Evolutionary conservation across 2,113 vertebrate genomes (phyloP).

Genomic region (Tautogolabrus adspersus): DNA sequence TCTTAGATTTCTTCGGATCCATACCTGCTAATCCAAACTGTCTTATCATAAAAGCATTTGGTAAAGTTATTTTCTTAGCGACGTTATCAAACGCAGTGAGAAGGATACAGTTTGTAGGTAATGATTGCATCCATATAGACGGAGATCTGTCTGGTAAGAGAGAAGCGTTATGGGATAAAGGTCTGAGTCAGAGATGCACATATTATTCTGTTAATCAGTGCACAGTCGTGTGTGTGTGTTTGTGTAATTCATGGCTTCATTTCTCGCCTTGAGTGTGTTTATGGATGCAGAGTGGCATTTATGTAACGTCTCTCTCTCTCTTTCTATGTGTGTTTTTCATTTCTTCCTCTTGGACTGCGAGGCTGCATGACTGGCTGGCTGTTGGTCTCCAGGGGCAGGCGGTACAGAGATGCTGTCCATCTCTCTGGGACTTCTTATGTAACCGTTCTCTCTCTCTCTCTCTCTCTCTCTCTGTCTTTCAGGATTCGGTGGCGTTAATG

Average conservation of each 20-base stretch:
- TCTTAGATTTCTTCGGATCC: too few species aligned
- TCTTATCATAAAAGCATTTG: too few species aligned
- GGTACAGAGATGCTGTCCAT: conserved; percentile 44
- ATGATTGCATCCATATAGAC: not conserved
- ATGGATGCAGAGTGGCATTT: conserved; percentile 47
- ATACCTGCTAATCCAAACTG: too few species aligned
- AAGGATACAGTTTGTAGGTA: too few species aligned
- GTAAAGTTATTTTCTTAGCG: too few species aligned
- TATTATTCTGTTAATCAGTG: not conserved
- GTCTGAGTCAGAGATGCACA: conserved; percentile 11
- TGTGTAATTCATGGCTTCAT: conserved; percentile 9
- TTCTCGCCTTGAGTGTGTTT: not conserved
- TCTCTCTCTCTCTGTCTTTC: conserved; percentile 5
- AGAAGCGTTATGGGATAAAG: not conserved
- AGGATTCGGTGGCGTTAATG: conserved; percentile 36
- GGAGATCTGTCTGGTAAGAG: not conserved
- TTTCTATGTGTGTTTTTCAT: not conserved
- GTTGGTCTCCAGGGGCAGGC: conserved; percentile 42
- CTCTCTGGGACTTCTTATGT: conserved; percentile 48
- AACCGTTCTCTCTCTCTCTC: conserved; percentile 37
- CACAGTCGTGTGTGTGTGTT: not conserved
- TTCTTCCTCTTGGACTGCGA: conserved; percentile 4
- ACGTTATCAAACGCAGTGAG: too few species aligned
- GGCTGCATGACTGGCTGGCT: conserved; percentile 17
- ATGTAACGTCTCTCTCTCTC: conserved; percentile 33